Percentiles rank a stretch among this genome's conserved stretches.
These are phyloP conservation scores for Brachionus plicatilis DNA, from an alignment of 1,140 invertebrate genomes.

Conservation along the genomic window DNA sequence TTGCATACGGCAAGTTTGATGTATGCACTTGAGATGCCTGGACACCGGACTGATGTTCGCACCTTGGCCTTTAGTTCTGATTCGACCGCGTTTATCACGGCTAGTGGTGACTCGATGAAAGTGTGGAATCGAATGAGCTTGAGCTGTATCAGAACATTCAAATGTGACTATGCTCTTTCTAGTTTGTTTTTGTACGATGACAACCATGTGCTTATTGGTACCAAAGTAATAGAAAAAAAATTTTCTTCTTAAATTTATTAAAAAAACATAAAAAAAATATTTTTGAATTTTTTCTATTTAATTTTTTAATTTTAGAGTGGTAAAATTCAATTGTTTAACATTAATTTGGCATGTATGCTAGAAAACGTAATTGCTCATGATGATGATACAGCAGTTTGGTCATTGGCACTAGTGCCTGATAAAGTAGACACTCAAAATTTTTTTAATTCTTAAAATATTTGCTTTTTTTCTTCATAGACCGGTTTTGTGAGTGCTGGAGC, in stretches of 20 bases:
- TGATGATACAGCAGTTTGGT: conserved; percentile 66
- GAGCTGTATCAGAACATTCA: conserved; percentile 62
- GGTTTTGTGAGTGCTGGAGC: conserved; percentile 77
- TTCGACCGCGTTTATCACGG: conserved; percentile 63
- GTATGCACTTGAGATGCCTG: conserved; percentile 62
- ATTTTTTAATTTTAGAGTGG: conserved; percentile 61
- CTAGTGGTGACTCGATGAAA: conserved; percentile 77
- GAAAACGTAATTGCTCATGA: conserved; percentile 65
- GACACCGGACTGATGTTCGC: conserved; percentile 81
- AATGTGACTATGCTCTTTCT: conserved; percentile 65
- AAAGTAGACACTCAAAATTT: conserved; percentile 43
- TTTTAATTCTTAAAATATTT: conserved; percentile 38
- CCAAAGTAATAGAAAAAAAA: conserved; percentile 61
- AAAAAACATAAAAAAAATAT: background rate
- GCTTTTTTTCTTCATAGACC: conserved; percentile 50
- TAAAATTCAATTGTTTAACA: conserved; percentile 76
- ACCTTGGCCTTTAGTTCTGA: conserved; percentile 83
- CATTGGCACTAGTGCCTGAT: conserved; percentile 62
- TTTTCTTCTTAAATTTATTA: background rate
- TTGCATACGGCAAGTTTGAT: conserved; percentile 64
- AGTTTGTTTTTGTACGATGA: conserved; percentile 84
- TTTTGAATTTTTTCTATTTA: background rate
- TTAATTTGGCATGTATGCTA: conserved; percentile 68
- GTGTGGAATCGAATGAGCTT: conserved; percentile 72
- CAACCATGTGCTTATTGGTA: conserved; percentile 77